These are phyloP conservation scores for Stegodyphus dumicola DNA, from an alignment of 1,140 invertebrate genomes.

Conservation along the genomic window DNA sequence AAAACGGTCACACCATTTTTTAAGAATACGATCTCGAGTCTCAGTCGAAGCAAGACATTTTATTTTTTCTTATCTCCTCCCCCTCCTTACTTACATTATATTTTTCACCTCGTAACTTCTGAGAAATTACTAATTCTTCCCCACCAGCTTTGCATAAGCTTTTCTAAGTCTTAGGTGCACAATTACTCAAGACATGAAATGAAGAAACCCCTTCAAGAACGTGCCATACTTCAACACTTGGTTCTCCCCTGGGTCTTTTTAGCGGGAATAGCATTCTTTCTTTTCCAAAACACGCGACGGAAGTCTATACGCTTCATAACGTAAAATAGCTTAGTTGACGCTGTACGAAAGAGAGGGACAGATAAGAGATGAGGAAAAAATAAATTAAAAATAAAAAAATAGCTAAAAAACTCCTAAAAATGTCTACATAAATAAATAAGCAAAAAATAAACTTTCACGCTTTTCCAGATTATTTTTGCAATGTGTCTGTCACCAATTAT, in stretches of 20 bases:
- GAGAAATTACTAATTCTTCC: conserved; percentile 37
- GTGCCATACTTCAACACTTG: conserved; percentile 20
- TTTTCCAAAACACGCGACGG: conserved; percentile 1
- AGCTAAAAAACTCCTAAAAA: conserved; percentile 21
- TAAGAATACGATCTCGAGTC: neutral
- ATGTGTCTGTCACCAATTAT: conserved; percentile 51
- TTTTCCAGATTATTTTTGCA: conserved; percentile 39
- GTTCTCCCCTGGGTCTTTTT: conserved; percentile 43
- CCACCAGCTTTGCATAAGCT: neutral
- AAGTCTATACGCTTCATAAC: neutral
- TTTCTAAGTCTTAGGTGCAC: neutral
- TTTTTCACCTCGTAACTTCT: conserved; percentile 20
- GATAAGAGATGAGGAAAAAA: conserved; percentile 10
- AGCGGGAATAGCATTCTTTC: conserved; percentile 31
- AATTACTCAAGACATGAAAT: conserved; percentile 38
- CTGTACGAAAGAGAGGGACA: neutral
- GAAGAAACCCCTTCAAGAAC: conserved; percentile 22
- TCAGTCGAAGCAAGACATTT: conserved; percentile 17
- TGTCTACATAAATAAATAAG: conserved; percentile 28
- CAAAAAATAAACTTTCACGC: neutral
- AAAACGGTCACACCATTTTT: no score
- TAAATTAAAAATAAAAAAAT: conserved; percentile 9
- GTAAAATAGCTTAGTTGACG: conserved; percentile 5
- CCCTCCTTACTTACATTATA: neutral
- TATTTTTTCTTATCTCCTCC: neutral